Base-by-base conservation (phyloP, 2,797 vertebrate genomes). In the Apodemus agrarius region DNA sequence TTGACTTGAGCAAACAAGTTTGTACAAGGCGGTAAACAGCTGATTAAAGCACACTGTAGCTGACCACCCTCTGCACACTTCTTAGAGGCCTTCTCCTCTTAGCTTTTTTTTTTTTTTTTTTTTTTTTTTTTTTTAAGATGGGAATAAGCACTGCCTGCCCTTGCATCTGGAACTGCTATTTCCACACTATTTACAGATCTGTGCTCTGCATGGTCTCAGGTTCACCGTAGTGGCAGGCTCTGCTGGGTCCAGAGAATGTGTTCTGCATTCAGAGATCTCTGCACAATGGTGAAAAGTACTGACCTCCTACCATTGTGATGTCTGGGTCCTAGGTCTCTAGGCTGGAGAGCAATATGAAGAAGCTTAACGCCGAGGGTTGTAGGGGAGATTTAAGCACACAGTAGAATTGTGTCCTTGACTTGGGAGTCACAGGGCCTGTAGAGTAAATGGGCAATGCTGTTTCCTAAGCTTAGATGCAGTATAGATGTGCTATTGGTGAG, bases 1-100 rank as follows among this genome's bases (percentile, higher is more conserved):
- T 82, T 40, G 46, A 89, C 81, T 87, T 90, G 78, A 74, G 49
- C 90, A 92, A 86, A 69, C 90, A 96, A 89, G 78, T 95, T 86
- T 96, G 93, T 61, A 16, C 78, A 95, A 87, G 72, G 78, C 43
- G 10, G 91, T 67, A 46, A 72, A 16, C 43, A 74, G 67, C 84
- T 87, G 65, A 83, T 24, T 74, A 26, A 69, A 94, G 57, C 34
- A n/a, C 34, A 67, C 61, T 31, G 59, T 43, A n/a, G 21, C 34
- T 22, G 74, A 31, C 17, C 0, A 1, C 37, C 21, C 29, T 1
- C 59, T 46, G 3, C 11, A 2, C 5, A 54, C 34, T 12, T 31
- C 69, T 46, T 26, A 14, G 22, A 43, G 49, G 59, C 76, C 31
- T 12, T 83, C 57, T 31, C 87, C 43, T 61, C 65, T 78, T 21